Evolutionary conservation across 2,888 invertebrate genomes (phyloP), one percentile per base, ranked within the genome.

Genomic region (Cabera pusaria): DNA sequence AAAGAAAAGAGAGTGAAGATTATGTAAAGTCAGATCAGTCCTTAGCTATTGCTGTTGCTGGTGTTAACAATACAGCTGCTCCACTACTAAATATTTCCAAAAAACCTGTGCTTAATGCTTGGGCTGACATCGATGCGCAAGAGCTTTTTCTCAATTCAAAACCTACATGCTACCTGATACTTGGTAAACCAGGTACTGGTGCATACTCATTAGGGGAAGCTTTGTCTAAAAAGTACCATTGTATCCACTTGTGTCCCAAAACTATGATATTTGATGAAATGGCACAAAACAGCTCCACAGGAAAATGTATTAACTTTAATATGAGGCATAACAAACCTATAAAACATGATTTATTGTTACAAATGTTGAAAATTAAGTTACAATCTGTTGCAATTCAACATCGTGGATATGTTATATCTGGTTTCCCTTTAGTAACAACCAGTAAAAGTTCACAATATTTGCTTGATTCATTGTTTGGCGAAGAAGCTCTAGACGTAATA

Each of bases 401-500:
- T 56, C 78, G 91, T 59, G 94, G 93, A 4, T 93, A 91, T 79
- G 86, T 94, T 1, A 67, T 93, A 48, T 91, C 92, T 38, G 93
- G 93, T 3, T 73, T 93, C 44, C 94, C 94, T 8, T 64, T 93
- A 18, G 80, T 93, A n/a, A 83, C 90, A 1, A 84, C 88, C 27
- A 59, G 32, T 33, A 64, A 53, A 49, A 57, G 50, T 23, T 38
- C 61, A 14, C 46, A 63, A 44, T 67, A 59, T 50, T 54, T 72
- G 12, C 47, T 64, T 16, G 46, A 60, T 29, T 52, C 56, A 22
- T 54, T 83, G 25, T 29, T 64, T 59, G 59, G 71, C 8, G 89
- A 88, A 69, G 83, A 80, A 48, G 66, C 80, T 16, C 8, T 75
- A 24, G 11, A 48, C 12, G 42, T 57, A 35, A 48, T 68, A 16